Evolutionary conservation across 1,140 invertebrate genomes (phyloP).

Genomic region (Drosophila paulistorum): DNA sequence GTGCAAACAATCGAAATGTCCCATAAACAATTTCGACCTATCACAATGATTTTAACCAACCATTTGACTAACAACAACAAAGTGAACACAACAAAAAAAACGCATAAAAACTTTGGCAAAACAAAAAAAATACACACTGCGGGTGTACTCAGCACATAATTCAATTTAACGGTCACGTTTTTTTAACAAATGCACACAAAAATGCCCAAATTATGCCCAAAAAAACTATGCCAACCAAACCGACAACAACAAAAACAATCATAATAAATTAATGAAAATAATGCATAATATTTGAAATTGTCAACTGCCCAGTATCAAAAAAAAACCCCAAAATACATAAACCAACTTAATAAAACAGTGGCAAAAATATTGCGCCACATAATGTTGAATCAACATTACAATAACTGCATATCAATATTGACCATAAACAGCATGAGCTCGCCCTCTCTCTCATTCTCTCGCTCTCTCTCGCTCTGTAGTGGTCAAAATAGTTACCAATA

Average conservation of each 20-base stretch:
- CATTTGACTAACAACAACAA: conserved; percentile 32
- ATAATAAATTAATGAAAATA: conserved; percentile 53
- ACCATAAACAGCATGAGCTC: conserved; percentile 39
- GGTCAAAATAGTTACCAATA: no score
- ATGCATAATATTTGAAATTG: conserved; percentile 36
- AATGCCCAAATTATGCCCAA: conserved; percentile 11
- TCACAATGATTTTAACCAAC: conserved; percentile 36
- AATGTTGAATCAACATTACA: conserved; percentile 42
- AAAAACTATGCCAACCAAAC: conserved; percentile 23
- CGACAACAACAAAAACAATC: conserved; percentile 21
- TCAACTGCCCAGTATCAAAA: conserved; percentile 40
- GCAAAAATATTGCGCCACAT: conserved; percentile 21
- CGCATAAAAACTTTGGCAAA: conserved; percentile 17
- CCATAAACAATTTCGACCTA: conserved; percentile 64
- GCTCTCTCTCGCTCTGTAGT: no score
- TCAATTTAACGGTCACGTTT: conserved; percentile 74
- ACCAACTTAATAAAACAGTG: conserved; percentile 29
- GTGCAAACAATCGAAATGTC: conserved; percentile 44
- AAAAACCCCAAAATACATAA: conserved; percentile 1
- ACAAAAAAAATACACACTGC: conserved; percentile 29
- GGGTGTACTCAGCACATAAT: conserved; percentile 55
- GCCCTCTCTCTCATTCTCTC: no score
- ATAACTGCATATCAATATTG: conserved; percentile 65
- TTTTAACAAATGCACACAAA: conserved; percentile 48
- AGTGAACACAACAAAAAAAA: neutral